These are phyloP conservation scores for Protodeltote pygarga DNA, from an alignment of 2,888 invertebrate species.

Conservation along the genomic window DNA sequence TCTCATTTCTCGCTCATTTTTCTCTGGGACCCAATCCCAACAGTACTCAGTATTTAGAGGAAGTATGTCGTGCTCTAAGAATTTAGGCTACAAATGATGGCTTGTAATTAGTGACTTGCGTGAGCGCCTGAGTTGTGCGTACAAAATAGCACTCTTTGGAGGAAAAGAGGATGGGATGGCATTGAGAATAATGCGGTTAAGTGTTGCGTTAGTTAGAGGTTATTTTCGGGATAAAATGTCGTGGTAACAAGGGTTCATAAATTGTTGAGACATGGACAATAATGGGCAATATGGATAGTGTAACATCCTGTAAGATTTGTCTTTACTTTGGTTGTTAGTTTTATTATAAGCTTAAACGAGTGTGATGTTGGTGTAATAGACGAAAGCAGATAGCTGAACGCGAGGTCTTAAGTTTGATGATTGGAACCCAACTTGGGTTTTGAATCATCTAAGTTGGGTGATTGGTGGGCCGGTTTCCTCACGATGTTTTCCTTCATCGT, in stretches of 20 bases:
- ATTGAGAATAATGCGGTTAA: constrained; percentile 40
- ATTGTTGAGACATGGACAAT: no score
- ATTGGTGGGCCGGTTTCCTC: no score
- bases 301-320: no score
- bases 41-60: constrained; percentile 50
- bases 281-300: no score
- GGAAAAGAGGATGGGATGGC: constrained; percentile 30
- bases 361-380: no score
- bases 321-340: no score
- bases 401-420: no score
- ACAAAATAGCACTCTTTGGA: constrained; percentile 39
- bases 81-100: constrained; percentile 59
- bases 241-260: constrained; percentile 2
- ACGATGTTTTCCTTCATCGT: no score
- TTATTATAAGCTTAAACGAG: no score
- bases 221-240: constrained; percentile 27
- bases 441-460: no score
- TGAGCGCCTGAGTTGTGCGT: constrained; percentile 41
- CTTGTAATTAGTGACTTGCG: constrained; percentile 59
- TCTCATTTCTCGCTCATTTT: constrained; percentile 35
- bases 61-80: constrained; percentile 54
- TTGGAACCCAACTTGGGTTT: no score
- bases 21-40: constrained; percentile 6
- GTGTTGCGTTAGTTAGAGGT: constrained; percentile 14
- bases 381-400: no score